Evolutionary conservation across 1,140 invertebrate genomes (phyloP).

Genomic region (Drosophila pectinifera): DNA sequence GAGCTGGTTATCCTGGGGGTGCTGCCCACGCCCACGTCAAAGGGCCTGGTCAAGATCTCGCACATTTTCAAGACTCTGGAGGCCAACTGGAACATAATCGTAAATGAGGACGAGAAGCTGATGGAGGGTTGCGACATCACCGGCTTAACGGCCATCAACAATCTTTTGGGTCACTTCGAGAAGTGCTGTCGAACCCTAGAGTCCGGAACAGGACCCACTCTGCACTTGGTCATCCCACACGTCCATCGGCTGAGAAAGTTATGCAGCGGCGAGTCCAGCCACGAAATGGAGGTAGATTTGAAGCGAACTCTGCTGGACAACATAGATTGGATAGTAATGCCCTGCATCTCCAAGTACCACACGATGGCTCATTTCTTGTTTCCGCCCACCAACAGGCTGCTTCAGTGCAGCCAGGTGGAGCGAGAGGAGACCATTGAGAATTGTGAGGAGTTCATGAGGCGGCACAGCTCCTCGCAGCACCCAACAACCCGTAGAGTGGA

Average conservation of each 20-base stretch:
- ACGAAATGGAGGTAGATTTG: neutral
- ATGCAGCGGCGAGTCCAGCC: neutral
- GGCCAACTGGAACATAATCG: constrained; percentile 8
- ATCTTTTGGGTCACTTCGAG: constrained; percentile 18
- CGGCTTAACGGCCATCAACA: neutral
- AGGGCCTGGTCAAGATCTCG: constrained; percentile 5
- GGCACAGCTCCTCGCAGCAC: neutral
- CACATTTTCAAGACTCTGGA: constrained; percentile 11
- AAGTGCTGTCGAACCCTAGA: constrained; percentile 25
- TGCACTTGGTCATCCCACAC: constrained; percentile 42
- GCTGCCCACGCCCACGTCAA: constrained; percentile 2
- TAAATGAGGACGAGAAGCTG: constrained; percentile 1
- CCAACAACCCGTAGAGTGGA: neutral
- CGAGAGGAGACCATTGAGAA: constrained; percentile 24
- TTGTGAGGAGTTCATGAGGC: constrained; percentile 22
- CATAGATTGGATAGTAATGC: constrained; percentile 12
- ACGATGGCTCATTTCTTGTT: constrained; percentile 46
- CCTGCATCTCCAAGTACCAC: constrained; percentile 26
- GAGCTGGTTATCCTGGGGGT: constrained; percentile 18
- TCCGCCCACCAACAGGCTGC: constrained; percentile 42
- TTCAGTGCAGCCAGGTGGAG: constrained; percentile 28
- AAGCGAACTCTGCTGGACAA: constrained; percentile 3
- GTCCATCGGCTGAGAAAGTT: constrained; percentile 26
- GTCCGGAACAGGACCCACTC: constrained; percentile 4
- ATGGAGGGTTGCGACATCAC: neutral